Base-by-base conservation (phyloP, 2,797 vertebrate species). In the Lepilemur septentrionalis region DNA sequence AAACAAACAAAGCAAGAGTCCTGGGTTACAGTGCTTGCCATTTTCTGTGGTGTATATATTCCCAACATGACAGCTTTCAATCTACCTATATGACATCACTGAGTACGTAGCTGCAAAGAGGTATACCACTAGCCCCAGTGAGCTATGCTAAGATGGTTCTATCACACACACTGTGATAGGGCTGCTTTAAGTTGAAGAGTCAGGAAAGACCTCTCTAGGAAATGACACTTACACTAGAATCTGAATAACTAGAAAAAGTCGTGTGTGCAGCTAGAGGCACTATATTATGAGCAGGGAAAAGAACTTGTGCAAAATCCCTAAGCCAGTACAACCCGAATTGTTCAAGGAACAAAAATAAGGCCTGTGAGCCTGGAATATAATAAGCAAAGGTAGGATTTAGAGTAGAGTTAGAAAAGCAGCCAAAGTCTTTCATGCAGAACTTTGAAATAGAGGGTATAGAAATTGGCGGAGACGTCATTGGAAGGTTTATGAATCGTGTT, bases 231-330 rank as follows among this genome's bases (percentile, higher is more conserved):
- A n/a, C 69, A 13, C 30, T 43, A 63, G 59, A 30, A 61, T 75
- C 22, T 76, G 55, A 94, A 43, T 32, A 46, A 73, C 4, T 41
- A 81, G 78, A 30, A 46, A 55, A 65, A 80, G 28, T 4, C 18
- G 41, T 1, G 0, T 17, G 8, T 1, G 18, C 28, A 72, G 35
- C 41, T 61, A 23, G 1, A 23, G 7, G 3, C 38, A 7, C 2
- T 69, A 2, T 5, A 41, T 67, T 63, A 18, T 35, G 17, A 84
- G 28, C n/a, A 72, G 10, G 25, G 46, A 80, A n/a, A 57, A 28
- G 0, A 25, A 7, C 3, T 28, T 46, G 18, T 2, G 6, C 20
- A 11, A 75, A 88, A 4, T 41, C 17, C 30, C n/a, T 43, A 90
- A 43, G 13, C 22, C 28, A 61, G 8, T 9, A 18, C 1, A 79